Conservation (phyloP, 1,140 invertebrate genomes). For the Bathynomus jamesi region DNA sequence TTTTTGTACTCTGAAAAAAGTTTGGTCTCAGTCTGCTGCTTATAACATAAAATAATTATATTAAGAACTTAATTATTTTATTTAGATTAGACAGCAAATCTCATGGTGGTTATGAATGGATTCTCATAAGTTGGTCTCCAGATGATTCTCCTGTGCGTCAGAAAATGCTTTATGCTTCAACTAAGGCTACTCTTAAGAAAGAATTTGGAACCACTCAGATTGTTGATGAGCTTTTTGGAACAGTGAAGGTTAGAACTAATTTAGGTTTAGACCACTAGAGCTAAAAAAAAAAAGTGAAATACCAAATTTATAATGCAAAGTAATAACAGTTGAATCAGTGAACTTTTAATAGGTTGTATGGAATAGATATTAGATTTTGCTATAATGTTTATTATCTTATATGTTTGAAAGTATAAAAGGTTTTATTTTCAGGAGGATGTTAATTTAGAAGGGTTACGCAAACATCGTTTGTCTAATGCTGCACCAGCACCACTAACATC, state of each 20-base stretch:
- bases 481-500: constrained; percentile 80
- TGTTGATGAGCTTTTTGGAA: constrained; percentile 85
- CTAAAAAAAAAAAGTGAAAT: too few species aligned
- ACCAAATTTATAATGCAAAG: too few species aligned
- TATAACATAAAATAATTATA: too few species aligned
- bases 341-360: too few species aligned
- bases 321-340: too few species aligned
- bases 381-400: too few species aligned
- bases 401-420: too few species aligned
- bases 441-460: constrained; percentile 68
- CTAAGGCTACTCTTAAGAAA: constrained; percentile 92
- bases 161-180: constrained; percentile 98
- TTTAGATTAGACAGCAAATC: constrained; percentile 72
- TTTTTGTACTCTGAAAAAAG: too few species aligned
- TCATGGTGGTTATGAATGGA: constrained; percentile 77
- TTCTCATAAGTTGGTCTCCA: constrained; percentile 90
- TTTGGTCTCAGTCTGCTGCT: too few species aligned
- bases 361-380: too few species aligned
- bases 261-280: too few species aligned
- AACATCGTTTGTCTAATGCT: constrained; percentile 63
- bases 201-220: constrained; percentile 89
- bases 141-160: constrained; percentile 80
- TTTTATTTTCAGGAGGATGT: constrained; percentile 62
- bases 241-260: constrained; percentile 54
- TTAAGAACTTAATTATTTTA: too few species aligned